Evolutionary conservation across 2,888 invertebrate species (phyloP), one percentile per base, ranked within the genome.

Genomic region (Odontocolon sp.): DNA sequence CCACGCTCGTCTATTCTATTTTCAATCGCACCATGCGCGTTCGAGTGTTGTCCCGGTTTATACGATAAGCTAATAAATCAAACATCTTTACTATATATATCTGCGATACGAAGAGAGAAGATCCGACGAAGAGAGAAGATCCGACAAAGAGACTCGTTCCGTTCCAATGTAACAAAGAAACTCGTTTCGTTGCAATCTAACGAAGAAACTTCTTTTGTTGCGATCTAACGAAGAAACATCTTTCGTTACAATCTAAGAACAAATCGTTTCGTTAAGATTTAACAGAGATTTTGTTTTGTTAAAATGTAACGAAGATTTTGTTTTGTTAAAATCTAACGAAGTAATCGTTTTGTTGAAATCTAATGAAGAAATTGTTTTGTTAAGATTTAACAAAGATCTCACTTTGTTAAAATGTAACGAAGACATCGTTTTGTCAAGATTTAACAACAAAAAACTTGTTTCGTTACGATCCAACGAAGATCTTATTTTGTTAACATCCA

Each of bases 31-130:
- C 16, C 28, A 31, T 16, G 14, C 11, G 2, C 18, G 0, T 6
- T 8, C 8, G 28, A n/a, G 2, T 2, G 23, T 38, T 23, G n/a
- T 40, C 21, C 28, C 8, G 28, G 45, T 57, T 64, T 31, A n/a
- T 64, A 45, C 23, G 50, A 72, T 47, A 40, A 47, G 9, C 2
- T 2, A 14, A 23, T 45, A 16, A 21, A 71, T 71, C 36, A 36
- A 26, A 6, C 26, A 5, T 52, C 6, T 52, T n/a, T 50, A n/a
- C n/a, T 26, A 3, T 40, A 5, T 6, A 3, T 2, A 2, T 40
- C 4, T n/a, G n/a, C n/a, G 40, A 40, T 40, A 16, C 14, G 4
- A 5, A 16, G 16, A 40, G n/a, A n/a, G n/a, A n/a, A n/a, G n/a
- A 40, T 40, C 5, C 40, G 4, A 16, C 2, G 16, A 6, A 40